A percentile compares a stretch with the other conserved stretches of the same genome.
Evolutionary conservation across 1,140 invertebrate genomes (phyloP).

Genomic region (Acromyrmex heyeri): DNA sequence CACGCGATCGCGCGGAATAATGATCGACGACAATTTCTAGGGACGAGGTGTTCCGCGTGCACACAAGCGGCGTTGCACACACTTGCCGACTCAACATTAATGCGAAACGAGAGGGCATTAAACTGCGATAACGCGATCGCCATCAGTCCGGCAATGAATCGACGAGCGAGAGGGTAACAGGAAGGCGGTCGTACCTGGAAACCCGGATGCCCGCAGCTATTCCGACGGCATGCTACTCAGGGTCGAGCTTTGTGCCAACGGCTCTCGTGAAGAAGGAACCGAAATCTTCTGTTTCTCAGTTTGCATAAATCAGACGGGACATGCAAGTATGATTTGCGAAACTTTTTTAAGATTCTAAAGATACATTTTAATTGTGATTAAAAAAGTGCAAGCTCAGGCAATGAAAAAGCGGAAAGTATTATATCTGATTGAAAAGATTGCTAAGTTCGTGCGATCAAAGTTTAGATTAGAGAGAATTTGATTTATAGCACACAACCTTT

Average conservation of each 20-base stretch:
- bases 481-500: slow-evolving; percentile 1
- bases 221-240: slow-evolving; percentile 63
- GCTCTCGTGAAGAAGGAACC: neutral
- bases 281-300: slow-evolving; percentile 7
- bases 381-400: neutral
- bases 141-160: slow-evolving; percentile 66
- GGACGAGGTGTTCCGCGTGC: slow-evolving; percentile 2
- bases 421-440: slow-evolving; percentile 1
- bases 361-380: slow-evolving; percentile 26
- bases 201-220: slow-evolving; percentile 56
- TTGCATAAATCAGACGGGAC: slow-evolving; percentile 32
- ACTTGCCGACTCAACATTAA: slow-evolving; percentile 13
- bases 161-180: slow-evolving; percentile 6
- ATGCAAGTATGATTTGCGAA: slow-evolving; percentile 37
- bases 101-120: slow-evolving; percentile 70
- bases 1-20: slow-evolving; percentile 46
- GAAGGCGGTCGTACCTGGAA: slow-evolving; percentile 48
- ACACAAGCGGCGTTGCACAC: neutral
- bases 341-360: slow-evolving; percentile 24
- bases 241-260: slow-evolving; percentile 11
- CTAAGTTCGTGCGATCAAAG: neutral
- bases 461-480: slow-evolving; percentile 5
- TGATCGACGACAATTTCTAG: slow-evolving; percentile 32
- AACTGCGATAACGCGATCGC: slow-evolving; percentile 75
- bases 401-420: neutral